A percentile compares a stretch with the other conserved stretches of the same genome.
Evolutionary conservation across 2,888 invertebrate species (phyloP).

Genomic region (Linnaemya tessellans): DNA sequence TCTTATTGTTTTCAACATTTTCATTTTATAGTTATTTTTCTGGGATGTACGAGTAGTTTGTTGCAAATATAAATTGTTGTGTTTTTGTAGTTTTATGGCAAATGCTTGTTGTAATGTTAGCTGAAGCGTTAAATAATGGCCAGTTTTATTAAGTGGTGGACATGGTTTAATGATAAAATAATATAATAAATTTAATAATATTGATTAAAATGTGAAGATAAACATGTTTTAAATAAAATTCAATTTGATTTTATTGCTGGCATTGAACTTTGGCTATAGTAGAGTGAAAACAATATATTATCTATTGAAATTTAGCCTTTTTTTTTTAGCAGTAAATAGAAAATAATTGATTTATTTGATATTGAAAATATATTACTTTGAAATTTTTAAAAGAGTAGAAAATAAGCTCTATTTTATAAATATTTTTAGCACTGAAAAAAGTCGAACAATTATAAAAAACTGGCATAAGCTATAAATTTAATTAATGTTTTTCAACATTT

Average conservation of each 20-base stretch:
- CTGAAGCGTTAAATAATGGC: conserved; percentile 68
- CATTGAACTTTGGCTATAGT: conserved; percentile 42
- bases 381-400: background rate
- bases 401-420: background rate
- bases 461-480: too few species aligned
- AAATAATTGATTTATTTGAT: background rate
- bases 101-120: conserved; percentile 63
- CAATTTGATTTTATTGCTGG: conserved; percentile 34
- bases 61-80: conserved; percentile 43
- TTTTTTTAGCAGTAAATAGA: background rate
- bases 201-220: conserved; percentile 61
- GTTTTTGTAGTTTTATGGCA: conserved; percentile 52
- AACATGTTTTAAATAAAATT: conserved; percentile 54
- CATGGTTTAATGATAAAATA: conserved; percentile 63
- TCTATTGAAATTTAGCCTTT: background rate
- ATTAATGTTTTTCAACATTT: too few species aligned
- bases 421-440: too few species aligned
- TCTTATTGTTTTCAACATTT: background rate
- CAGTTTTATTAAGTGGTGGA: conserved; percentile 66
- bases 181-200: conserved; percentile 66
- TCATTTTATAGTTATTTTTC: conserved; percentile 8
- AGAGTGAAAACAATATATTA: background rate
- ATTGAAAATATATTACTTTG: background rate
- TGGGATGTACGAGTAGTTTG: background rate
- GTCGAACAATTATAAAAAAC: too few species aligned